Conservation (phyloP, 2,113 vertebrate genomes). For the Desmodus rotundus region DNA sequence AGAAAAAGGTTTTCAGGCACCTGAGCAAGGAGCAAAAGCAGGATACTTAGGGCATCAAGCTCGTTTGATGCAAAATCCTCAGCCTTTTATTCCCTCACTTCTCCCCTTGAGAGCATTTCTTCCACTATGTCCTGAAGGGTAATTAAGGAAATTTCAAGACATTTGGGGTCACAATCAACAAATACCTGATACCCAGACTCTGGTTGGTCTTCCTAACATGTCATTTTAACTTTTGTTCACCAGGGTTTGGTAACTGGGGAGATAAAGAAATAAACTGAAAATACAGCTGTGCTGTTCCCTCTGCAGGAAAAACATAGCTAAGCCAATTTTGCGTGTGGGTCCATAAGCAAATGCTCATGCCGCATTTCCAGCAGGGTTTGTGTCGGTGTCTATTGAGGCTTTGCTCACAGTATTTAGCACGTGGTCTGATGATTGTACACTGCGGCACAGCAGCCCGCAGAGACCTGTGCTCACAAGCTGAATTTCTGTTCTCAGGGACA, state of each 20-base stretch:
- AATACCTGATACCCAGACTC: background rate
- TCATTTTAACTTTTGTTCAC: slow-evolving; percentile 18
- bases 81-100: background rate
- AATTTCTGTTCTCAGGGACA: background rate
- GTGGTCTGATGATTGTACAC: background rate
- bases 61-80: background rate
- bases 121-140: background rate
- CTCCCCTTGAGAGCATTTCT: background rate
- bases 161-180: background rate
- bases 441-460: background rate
- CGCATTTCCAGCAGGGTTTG: background rate
- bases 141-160: background rate
- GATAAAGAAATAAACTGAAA: background rate
- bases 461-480: background rate
- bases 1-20: background rate
- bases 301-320: background rate
- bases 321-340: background rate
- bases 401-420: slow-evolving; percentile 3
- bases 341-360: background rate
- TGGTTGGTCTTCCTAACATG: background rate
- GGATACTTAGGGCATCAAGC: background rate
- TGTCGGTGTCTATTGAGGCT: background rate
- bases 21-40: background rate
- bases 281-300: background rate
- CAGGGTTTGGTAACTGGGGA: background rate